Base-by-base conservation (phyloP, 2,888 invertebrate genomes). In the Plemyria rubiginata region DNA sequence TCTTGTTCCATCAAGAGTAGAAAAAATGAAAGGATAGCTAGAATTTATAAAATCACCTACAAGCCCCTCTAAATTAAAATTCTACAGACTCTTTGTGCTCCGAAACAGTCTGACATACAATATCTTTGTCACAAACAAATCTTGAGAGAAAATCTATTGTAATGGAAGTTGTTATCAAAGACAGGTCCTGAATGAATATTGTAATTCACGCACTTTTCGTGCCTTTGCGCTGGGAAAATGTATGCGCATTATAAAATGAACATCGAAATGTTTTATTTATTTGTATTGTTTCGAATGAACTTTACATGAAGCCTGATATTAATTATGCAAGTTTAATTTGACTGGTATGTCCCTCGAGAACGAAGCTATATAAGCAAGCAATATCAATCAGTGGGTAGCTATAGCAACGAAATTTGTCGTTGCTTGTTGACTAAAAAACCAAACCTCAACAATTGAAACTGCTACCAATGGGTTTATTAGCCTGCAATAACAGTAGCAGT, bases 231-330 rank as follows among this genome's bases (percentile, higher is more conserved):
- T 29, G 48, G 32, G 22, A 15, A 70, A 75, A 80, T 76, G 60
- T 79, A 80, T 80, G 79, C 70, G 78, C 78, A 80, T 80, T 73
- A 74, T 76, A 70, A 56, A 50, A 50, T 53, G 60, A 58, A 62
- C 60, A 56, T 49, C 53, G 57, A 58, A 70, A 71, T 69, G 60
- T 74, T 70, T 71, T 70, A 70, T 73, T 70, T 69, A 67, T 60
- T 62, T 16, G 28, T 29, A 41, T 57, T 62, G 40, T 59, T 40
- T 54, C n/a, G 22, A 22, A 22, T 22, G 22, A 22, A 22, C 22
- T 22, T 22, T 22, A 22, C 2, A 22, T 22, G 32, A 8, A 0
- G 8, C 8, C 32, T 32, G 32, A 6, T 32, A 3, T 32, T 32
- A 32, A 32, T 32, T 32, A 6, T 32, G 7, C 32, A 32, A 32